Percentiles rank a stretch among this genome's conserved stretches.
These are phyloP conservation scores for Tympanoctomys barrerae DNA, from an alignment of 2,797 vertebrate genomes.

Conservation along the genomic window DNA sequence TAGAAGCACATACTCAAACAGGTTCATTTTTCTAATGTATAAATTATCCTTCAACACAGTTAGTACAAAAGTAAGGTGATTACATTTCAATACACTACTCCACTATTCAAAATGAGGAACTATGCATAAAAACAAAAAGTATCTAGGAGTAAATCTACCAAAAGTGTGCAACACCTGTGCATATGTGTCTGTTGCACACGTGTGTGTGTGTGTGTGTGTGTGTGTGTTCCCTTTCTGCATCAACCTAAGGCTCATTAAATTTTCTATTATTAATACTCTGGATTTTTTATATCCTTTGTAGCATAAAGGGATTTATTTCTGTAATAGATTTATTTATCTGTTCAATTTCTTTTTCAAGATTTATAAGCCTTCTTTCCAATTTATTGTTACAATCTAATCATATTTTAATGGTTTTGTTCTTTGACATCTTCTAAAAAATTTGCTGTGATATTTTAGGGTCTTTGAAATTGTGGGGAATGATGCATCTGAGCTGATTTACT, in stretches of 20 bases:
- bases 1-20: not conserved
- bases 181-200: not conserved
- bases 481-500: not conserved
- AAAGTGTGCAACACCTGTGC: not conserved
- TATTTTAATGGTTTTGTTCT: not conserved
- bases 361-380: not conserved
- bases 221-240: not conserved
- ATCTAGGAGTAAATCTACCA: not conserved
- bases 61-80: not conserved
- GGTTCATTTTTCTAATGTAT: not conserved
- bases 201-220: not conserved
- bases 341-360: not conserved
- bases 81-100: not conserved
- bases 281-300: not conserved
- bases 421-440: not conserved
- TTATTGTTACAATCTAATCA: not conserved
- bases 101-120: not conserved
- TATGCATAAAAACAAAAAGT: not conserved
- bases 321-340: not conserved
- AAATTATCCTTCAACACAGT: slow-evolving; percentile 12
- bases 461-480: not conserved
- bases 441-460: not conserved
- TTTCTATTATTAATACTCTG: slow-evolving; percentile 36
- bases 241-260: not conserved
- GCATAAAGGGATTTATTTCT: not conserved